Conservation (phyloP, 1,140 invertebrate genomes). For the Nephila pilipes region DNA sequence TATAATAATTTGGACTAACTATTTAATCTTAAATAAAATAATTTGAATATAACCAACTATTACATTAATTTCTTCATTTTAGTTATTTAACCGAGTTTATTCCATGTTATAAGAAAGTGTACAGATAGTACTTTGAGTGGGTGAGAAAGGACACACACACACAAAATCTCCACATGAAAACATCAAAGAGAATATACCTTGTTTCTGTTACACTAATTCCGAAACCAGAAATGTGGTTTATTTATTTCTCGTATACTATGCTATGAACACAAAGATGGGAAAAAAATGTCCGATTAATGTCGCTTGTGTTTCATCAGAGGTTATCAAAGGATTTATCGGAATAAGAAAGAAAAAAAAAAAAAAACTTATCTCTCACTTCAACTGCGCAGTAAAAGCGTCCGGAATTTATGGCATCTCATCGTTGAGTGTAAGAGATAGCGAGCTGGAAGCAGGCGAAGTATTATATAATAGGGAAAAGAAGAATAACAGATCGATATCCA, state of each 20-base stretch:
- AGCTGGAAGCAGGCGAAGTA: background rate
- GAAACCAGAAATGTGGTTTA: background rate
- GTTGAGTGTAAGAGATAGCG: background rate
- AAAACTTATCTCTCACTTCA: background rate
- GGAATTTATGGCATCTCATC: constrained; percentile 13
- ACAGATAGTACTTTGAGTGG: too few relatives aligned
- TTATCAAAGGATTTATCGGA: constrained; percentile 6
- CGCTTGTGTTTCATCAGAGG: background rate
- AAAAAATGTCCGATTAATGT: background rate
- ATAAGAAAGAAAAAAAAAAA: background rate
- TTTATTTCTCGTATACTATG: background rate
- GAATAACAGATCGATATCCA: background rate
- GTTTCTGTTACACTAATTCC: background rate
- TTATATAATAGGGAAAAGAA: background rate
- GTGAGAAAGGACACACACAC: too few relatives aligned
- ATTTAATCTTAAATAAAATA: too few relatives aligned
- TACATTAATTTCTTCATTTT: too few relatives aligned
- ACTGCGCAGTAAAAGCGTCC: background rate
- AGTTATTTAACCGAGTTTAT: too few relatives aligned
- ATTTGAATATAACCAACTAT: too few relatives aligned
- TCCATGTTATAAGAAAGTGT: too few relatives aligned
- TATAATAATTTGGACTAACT: too few relatives aligned
- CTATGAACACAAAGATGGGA: background rate
- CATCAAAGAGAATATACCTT: too few relatives aligned
- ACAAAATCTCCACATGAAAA: too few relatives aligned